Percentiles rank a stretch among this genome's conserved stretches.
phyloP scores from a whole-genome alignment of 2,888 invertebrate species.

The Hemithea aestivaria region DNA sequence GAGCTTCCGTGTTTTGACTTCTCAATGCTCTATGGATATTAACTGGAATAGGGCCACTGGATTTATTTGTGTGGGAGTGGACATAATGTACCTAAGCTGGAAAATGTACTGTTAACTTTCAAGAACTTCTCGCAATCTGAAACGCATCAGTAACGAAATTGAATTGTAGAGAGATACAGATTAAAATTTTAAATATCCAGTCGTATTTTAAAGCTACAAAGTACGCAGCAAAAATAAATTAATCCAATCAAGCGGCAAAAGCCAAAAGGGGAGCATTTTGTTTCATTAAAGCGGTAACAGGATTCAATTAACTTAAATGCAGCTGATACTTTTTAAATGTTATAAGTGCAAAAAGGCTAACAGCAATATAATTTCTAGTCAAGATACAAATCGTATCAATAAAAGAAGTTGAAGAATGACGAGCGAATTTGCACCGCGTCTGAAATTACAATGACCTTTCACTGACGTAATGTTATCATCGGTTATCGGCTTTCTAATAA shows the following conservation, averaged over 20 bases:
- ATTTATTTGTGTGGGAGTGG: slow-evolving; percentile 4
- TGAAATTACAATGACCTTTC: slow-evolving; percentile 18
- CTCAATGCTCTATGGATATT: slow-evolving; percentile 14
- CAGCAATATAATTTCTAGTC: background rate
- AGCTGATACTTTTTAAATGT: too few species aligned
- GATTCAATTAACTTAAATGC: too few species aligned
- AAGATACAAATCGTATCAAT: background rate
- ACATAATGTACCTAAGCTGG: background rate
- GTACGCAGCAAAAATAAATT: too few species aligned
- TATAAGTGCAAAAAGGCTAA: background rate
- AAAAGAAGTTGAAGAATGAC: slow-evolving; percentile 11
- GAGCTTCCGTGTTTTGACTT: slow-evolving; percentile 18
- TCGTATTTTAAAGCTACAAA: too few species aligned
- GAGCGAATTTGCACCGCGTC: slow-evolving; percentile 12
- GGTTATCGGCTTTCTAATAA: slow-evolving; percentile 21
- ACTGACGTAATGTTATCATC: slow-evolving; percentile 20
- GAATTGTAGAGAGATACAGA: too few species aligned
- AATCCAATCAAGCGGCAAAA: too few species aligned
- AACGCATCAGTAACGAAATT: too few species aligned
- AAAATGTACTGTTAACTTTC: too few species aligned
- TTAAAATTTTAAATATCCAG: too few species aligned
- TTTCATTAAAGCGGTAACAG: too few species aligned
- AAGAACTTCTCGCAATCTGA: too few species aligned
- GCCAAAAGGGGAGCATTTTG: too few species aligned
- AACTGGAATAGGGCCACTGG: slow-evolving; percentile 7